Evolutionary conservation across 2,113 vertebrate species (phyloP).

Genomic region (Triplophysa dalaica): DNA sequence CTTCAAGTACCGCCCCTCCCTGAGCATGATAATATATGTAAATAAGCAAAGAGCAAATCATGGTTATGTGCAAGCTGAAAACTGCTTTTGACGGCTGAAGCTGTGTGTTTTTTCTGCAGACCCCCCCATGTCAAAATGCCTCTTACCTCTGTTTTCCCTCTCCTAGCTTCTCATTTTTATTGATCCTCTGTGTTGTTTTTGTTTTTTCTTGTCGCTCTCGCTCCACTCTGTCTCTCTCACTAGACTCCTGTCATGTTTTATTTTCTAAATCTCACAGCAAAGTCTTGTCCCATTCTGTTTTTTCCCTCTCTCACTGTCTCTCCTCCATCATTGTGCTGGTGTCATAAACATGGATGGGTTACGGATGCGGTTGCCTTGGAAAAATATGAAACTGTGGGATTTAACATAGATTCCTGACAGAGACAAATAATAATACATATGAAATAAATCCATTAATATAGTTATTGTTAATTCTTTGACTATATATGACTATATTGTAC

Average conservation of each 20-base stretch:
- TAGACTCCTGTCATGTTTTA: conserved; percentile 23
- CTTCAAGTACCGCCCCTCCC: neutral
- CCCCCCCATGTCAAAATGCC: conserved; percentile 17
- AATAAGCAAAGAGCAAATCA: neutral
- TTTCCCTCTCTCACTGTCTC: neutral
- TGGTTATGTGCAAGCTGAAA: neutral
- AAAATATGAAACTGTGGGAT: conserved; percentile 8
- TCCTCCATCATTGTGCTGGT: neutral
- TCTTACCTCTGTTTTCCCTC: conserved; percentile 11
- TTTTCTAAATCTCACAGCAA: neutral
- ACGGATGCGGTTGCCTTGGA: neutral
- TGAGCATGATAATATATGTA: conserved; percentile 6
- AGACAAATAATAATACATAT: conserved; percentile 1
- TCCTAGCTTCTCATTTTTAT: conserved; percentile 14
- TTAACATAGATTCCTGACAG: neutral
- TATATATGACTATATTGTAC: neutral
- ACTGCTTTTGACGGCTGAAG: conserved; percentile 7
- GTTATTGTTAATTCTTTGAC: neutral
- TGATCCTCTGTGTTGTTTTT: conserved; percentile 21
- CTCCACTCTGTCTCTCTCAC: conserved; percentile 21
- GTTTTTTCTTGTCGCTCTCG: neutral
- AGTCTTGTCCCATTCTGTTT: neutral
- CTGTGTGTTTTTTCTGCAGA: neutral
- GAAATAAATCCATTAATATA: neutral
- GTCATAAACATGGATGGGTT: conserved; percentile 5